Conservation (phyloP, 1,140 invertebrate genomes). For the Tachypleus tridentatus region DNA sequence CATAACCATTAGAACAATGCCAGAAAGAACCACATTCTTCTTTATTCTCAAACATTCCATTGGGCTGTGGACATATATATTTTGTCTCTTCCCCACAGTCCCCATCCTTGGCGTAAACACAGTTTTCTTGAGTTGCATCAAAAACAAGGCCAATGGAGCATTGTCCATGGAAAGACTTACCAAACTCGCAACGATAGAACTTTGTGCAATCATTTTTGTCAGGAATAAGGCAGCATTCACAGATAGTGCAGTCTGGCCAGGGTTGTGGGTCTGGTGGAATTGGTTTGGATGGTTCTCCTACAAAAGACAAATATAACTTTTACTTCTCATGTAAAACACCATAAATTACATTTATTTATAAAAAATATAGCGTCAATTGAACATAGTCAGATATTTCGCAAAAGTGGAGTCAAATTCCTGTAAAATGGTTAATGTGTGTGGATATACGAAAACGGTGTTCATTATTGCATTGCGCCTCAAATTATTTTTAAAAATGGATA, state of each 20-base stretch:
- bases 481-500: not conserved
- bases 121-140: conserved; percentile 37
- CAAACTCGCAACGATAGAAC: conserved; percentile 4
- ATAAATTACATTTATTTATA: too few relatives aligned
- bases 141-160: conserved; percentile 43
- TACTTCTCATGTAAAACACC: too few relatives aligned
- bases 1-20: conserved; percentile 24
- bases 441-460: too few relatives aligned
- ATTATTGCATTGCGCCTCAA: not conserved
- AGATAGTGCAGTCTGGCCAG: not conserved
- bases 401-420: not conserved
- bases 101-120: conserved; percentile 34
- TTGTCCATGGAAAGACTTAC: not conserved
- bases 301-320: too few relatives aligned
- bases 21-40: conserved; percentile 5
- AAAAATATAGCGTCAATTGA: not conserved
- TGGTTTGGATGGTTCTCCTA: too few relatives aligned
- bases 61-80: conserved; percentile 1
- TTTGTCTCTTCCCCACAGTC: conserved; percentile 3
- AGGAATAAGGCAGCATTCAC: not conserved
- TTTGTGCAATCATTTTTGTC: not conserved
- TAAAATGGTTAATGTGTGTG: too few relatives aligned
- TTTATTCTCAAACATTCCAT: conserved; percentile 2
- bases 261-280: not conserved
- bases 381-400: too few relatives aligned